A percentile compares a stretch with the other conserved stretches of the same genome.
These are phyloP conservation scores for Hypsibius dujardini DNA, from an alignment of 1,140 invertebrate species.

Conservation along the genomic window DNA sequence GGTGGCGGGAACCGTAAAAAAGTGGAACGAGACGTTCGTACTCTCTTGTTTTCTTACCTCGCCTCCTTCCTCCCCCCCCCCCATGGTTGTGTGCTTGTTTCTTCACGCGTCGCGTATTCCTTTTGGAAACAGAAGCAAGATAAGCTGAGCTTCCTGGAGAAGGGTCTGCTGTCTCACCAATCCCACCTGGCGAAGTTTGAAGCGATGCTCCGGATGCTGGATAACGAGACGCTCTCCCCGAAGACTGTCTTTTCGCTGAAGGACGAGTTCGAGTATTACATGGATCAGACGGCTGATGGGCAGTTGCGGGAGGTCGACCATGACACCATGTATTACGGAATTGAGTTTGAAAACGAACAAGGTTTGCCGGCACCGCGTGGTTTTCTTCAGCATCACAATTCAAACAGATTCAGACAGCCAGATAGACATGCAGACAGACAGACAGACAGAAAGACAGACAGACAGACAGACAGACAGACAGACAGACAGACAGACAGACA, in stretches of 20 bases:
- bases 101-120: no score
- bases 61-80: no score
- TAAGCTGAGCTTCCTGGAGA: neutral
- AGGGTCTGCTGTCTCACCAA: neutral
- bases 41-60: no score
- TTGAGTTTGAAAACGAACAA: neutral
- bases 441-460: no score
- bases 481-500: no score
- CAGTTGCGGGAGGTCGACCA: neutral
- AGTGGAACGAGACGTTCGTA: neutral
- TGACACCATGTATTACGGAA: neutral
- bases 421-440: no score
- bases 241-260: neutral
- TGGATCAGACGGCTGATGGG: neutral
- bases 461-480: no score
- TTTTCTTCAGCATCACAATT: no score
- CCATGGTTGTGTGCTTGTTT: no score
- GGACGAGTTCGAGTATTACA: conserved; percentile 6
- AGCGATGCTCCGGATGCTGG: neutral
- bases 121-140: neutral
- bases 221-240: neutral
- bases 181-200: conserved; percentile 5
- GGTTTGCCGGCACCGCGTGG: neutral
- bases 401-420: no score
- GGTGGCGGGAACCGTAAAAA: neutral